These are phyloP conservation scores for Piprites chloris DNA, from an alignment of 2,113 vertebrate genomes.

Conservation along the genomic window DNA sequence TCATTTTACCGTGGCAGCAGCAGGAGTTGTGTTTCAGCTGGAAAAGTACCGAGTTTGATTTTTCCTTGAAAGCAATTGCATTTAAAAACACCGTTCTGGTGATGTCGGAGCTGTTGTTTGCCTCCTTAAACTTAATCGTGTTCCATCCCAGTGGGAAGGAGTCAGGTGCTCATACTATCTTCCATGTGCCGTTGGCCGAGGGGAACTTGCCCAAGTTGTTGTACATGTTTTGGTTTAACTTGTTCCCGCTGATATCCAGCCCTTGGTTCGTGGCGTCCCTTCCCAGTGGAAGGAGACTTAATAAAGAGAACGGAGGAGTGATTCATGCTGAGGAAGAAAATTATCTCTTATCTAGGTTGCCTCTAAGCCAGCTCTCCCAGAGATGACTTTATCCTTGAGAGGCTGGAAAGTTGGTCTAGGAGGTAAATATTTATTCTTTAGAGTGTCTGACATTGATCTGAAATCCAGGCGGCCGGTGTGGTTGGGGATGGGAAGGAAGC, in stretches of 20 bases:
- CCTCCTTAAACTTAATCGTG: background rate
- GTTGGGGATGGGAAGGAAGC: background rate
- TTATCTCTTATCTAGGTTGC: slow-evolving; percentile 39
- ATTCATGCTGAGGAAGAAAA: slow-evolving; percentile 18
- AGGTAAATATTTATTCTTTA: slow-evolving; percentile 46
- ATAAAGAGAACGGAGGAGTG: background rate
- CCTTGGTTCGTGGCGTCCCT: background rate
- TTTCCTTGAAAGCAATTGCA: slow-evolving; percentile 25
- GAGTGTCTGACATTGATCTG: slow-evolving; percentile 19
- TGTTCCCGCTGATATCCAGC: background rate
- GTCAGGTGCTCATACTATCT: background rate
- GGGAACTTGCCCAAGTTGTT: background rate
- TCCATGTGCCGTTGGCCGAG: background rate
- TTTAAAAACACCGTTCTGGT: background rate
- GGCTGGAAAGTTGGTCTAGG: slow-evolving; percentile 30
- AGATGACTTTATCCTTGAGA: slow-evolving; percentile 40
- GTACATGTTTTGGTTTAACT: background rate
- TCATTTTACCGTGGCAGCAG: background rate
- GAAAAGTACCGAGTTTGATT: slow-evolving; percentile 36
- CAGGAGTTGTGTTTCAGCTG: slow-evolving; percentile 8
- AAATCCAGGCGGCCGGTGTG: background rate
- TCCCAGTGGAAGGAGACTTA: background rate
- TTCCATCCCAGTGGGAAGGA: background rate
- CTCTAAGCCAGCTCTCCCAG: slow-evolving; percentile 11
- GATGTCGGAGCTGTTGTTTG: background rate